Percentiles rank a stretch among this genome's conserved stretches.
phyloP scores from a whole-genome alignment of 2,888 invertebrate genomes.

The Aphelenchoides bicaudatus region DNA sequence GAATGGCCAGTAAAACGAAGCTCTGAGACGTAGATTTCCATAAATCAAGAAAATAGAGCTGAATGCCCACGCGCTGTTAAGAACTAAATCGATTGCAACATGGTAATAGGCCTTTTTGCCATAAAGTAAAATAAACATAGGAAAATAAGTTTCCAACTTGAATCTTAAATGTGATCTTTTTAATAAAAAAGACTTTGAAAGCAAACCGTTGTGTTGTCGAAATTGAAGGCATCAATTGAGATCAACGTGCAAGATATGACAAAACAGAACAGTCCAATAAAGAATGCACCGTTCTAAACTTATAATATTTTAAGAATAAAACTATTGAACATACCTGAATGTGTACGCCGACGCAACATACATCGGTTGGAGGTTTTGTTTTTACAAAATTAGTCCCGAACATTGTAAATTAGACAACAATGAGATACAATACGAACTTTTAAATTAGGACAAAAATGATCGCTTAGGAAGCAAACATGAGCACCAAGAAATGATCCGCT shows the following conservation, averaged over 20 bases:
- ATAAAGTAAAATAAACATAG: conserved; percentile 3
- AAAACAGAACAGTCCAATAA: not conserved
- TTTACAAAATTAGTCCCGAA: no score
- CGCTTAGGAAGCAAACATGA: no score
- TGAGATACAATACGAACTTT: no score
- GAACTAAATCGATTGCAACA: not conserved
- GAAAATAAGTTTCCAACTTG: conserved; percentile 5
- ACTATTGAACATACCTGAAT: no score
- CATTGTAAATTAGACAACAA: no score
- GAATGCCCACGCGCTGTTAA: not conserved
- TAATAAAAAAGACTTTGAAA: not conserved
- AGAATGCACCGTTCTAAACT: not conserved
- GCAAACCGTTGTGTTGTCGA: not conserved
- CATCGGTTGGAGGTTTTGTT: no score
- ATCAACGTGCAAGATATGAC: not conserved
- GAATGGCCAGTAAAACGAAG: not conserved
- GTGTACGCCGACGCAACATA: no score
- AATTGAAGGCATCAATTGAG: conserved; percentile 1
- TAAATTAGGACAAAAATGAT: no score
- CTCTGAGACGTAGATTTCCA: not conserved
- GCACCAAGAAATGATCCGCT: no score
- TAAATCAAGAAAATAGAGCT: not conserved
- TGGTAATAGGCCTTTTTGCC: conserved; percentile 1
- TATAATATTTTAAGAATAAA: no score
- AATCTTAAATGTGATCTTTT: not conserved